phyloP scores from a whole-genome alignment of 2,113 vertebrate species.

The Nicator chloris region DNA sequence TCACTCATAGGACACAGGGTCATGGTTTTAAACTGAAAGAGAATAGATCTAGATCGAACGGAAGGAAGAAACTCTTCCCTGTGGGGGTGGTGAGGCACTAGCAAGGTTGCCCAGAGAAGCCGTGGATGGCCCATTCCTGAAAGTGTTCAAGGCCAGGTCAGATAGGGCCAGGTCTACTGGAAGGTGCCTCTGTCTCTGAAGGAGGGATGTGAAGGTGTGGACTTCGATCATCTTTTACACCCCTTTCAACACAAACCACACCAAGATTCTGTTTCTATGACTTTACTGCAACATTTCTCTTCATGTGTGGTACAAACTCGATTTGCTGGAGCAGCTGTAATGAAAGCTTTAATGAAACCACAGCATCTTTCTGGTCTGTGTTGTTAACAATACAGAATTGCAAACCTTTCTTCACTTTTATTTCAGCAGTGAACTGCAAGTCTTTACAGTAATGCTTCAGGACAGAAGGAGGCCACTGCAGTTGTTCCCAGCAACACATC shows the following conservation, averaged over 20 bases:
- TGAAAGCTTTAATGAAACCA: background rate
- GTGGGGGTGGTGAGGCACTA: fast-evolving
- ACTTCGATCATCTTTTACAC: background rate
- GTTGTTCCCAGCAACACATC: background rate
- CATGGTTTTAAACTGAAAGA: background rate
- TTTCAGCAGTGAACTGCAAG: background rate
- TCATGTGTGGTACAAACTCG: background rate
- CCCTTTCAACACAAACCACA: background rate
- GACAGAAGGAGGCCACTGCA: constrained; percentile 24
- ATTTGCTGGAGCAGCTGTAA: background rate
- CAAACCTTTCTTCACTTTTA: background rate
- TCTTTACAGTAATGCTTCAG: background rate
- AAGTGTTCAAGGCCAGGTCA: background rate
- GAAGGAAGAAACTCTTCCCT: background rate
- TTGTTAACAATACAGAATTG: background rate
- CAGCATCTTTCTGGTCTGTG: background rate
- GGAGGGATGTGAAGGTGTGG: fast-evolving
- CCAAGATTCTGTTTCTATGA: background rate
- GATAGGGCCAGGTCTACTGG: background rate
- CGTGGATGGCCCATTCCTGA: too few species aligned
- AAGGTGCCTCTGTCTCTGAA: background rate
- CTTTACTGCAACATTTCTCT: background rate
- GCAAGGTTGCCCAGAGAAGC: background rate
- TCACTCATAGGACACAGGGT: too few species aligned
- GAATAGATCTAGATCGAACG: fast-evolving